Percentiles rank a stretch among this genome's conserved stretches.
These are phyloP conservation scores for Sympetrum striolatum DNA, from an alignment of 2,888 invertebrate genomes.

Conservation along the genomic window DNA sequence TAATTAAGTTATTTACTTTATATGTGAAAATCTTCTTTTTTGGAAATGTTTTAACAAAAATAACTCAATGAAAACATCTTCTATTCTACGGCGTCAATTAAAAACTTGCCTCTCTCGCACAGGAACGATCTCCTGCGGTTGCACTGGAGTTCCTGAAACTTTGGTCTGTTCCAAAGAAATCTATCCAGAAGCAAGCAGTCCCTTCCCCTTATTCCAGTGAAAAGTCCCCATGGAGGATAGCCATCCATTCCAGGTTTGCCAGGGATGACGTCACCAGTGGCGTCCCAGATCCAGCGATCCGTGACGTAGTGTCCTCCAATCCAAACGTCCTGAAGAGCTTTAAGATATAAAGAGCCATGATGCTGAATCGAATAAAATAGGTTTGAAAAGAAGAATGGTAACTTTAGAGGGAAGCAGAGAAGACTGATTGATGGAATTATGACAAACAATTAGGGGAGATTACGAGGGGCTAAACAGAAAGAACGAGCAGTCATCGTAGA, in stretches of 20 bases:
- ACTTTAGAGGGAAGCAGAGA: too few relatives aligned
- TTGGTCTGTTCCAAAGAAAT: slow-evolving; percentile 19
- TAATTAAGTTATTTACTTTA: too few relatives aligned
- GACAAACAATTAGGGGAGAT: too few relatives aligned
- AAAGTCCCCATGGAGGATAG: slow-evolving; percentile 19
- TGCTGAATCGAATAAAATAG: too few relatives aligned
- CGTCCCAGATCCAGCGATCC: slow-evolving; percentile 7
- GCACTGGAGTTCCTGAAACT: slow-evolving; percentile 20
- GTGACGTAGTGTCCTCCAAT: slow-evolving; percentile 6
- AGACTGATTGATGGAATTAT: too few relatives aligned
- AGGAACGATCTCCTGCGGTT: background rate
- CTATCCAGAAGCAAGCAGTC: slow-evolving; percentile 12
- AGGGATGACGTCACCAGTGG: slow-evolving; percentile 6
- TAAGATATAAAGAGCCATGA: background rate
- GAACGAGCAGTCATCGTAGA: too few relatives aligned
- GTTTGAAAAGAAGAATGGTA: too few relatives aligned
- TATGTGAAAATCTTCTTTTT: too few relatives aligned
- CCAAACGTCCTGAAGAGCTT: slow-evolving; percentile 9
- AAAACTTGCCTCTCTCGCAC: background rate
- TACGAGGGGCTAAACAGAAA: too few relatives aligned
- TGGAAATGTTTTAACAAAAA: too few relatives aligned
- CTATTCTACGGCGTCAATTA: background rate
- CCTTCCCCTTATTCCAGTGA: slow-evolving; percentile 5
- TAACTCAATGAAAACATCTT: background rate
- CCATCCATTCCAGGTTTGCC: background rate